A percentile compares a stretch with the other conserved stretches of the same genome.
phyloP scores from a whole-genome alignment of 1,140 invertebrate species.

The Drosophila nigromelanica region DNA sequence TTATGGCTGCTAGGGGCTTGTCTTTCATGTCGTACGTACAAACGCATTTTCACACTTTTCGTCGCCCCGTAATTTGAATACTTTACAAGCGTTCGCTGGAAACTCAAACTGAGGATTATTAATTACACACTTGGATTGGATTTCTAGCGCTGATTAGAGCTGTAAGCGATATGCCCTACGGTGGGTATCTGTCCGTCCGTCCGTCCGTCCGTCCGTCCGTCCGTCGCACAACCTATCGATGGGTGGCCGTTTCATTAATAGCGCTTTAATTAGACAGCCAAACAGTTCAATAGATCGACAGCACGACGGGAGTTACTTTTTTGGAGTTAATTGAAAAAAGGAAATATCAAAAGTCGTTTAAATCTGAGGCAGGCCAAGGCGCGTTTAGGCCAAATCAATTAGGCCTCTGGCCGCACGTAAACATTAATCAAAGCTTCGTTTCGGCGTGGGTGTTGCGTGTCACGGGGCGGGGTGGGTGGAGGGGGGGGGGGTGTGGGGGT shows the following conservation, averaged over 20 bases:
- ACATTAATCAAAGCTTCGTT: slow-evolving; percentile 74
- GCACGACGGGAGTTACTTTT: slow-evolving; percentile 29
- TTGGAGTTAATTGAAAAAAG: slow-evolving; percentile 40
- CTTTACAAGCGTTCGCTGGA: slow-evolving; percentile 75
- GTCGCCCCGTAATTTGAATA: slow-evolving; percentile 77
- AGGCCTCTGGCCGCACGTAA: slow-evolving; percentile 25
- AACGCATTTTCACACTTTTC: slow-evolving; percentile 83
- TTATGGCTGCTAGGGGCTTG: slow-evolving; percentile 69
- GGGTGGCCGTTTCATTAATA: slow-evolving; percentile 55
- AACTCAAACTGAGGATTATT: slow-evolving; percentile 63
- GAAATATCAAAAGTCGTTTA: too few species aligned
- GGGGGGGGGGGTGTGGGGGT: too few species aligned
- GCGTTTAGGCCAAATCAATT: slow-evolving; percentile 52
- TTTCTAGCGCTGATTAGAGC: slow-evolving; percentile 60
- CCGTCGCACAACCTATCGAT: slow-evolving; percentile 6
- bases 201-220: not conserved
- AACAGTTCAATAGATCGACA: slow-evolving; percentile 31
- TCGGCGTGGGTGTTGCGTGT: not conserved
- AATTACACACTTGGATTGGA: slow-evolving; percentile 78
- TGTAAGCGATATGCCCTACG: slow-evolving; percentile 50
- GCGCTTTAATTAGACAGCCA: slow-evolving; percentile 58
- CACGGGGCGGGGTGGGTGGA: too few species aligned
- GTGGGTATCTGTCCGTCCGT: too few species aligned
- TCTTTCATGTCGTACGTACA: slow-evolving; percentile 57
- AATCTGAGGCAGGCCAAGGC: not conserved